These are phyloP conservation scores for Halisarca cf. caerulea DNA, from an alignment of 37 sponge, comb jelly and placozoan genomes.

Conservation along the genomic window DNA sequence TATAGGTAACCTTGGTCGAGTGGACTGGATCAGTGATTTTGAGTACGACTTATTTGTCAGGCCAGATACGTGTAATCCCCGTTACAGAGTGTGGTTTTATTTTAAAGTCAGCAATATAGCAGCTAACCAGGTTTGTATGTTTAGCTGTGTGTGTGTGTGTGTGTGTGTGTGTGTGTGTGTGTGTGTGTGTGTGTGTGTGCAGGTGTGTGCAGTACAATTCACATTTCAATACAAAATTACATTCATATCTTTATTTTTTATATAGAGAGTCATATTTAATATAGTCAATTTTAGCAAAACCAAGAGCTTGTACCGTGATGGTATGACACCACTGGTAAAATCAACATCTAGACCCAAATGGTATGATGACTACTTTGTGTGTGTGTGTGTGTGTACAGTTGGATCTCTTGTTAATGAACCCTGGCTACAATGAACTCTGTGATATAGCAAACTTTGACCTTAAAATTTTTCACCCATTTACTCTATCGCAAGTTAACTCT, in stretches of 20 bases:
- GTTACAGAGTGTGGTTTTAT: slow-evolving; percentile 93
- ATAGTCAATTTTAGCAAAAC: slow-evolving; percentile 95
- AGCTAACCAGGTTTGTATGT: slow-evolving; percentile 61
- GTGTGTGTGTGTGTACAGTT: not conserved
- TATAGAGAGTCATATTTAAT: slow-evolving; percentile 89
- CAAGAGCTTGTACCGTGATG: slow-evolving; percentile 93
- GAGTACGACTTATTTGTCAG: slow-evolving; percentile 95
- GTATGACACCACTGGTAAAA: slow-evolving; percentile 91
- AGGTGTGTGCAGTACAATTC: no score
- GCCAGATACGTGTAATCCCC: slow-evolving; percentile 95
- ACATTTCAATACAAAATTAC: no score
- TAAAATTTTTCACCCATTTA: not conserved
- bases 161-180: no score
- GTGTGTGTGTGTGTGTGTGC: no score
- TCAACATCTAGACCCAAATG: slow-evolving; percentile 92
- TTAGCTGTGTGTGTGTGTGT: no score
- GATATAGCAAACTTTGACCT: no score
- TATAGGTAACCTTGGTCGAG: slow-evolving; percentile 86
- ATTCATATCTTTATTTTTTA: no score
- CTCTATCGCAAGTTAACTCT: no score
- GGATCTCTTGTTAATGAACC: not conserved
- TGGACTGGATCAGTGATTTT: slow-evolving; percentile 86
- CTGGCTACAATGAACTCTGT: no score
- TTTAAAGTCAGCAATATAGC: slow-evolving; percentile 82
- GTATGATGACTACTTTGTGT: slow-evolving; percentile 27